These are phyloP conservation scores for Oreochromis tanganicae DNA, from an alignment of 2,113 vertebrate species.

Conservation along the genomic window DNA sequence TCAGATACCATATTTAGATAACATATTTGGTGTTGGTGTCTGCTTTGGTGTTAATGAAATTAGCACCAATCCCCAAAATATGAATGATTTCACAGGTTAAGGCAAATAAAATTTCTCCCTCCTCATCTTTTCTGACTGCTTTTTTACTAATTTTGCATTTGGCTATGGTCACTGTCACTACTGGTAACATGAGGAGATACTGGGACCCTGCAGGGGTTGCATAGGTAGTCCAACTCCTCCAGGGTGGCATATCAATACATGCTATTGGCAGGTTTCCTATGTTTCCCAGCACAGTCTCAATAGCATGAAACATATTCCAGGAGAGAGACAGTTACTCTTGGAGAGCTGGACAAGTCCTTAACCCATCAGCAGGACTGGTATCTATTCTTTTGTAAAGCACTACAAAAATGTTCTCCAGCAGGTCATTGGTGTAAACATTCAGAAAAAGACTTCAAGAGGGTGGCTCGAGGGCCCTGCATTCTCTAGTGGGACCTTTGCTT, in stretches of 20 bases:
- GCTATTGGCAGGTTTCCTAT: neutral
- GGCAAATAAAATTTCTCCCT: neutral
- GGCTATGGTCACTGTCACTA: neutral
- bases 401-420: neutral
- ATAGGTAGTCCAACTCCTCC: neutral
- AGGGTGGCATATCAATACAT: neutral
- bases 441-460: neutral
- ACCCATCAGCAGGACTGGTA: neutral
- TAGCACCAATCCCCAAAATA: neutral
- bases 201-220: neutral
- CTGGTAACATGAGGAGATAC: neutral
- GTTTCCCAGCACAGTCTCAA: neutral
- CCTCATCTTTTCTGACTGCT: neutral
- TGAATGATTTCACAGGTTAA: neutral
- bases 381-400: fast-evolving
- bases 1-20: neutral
- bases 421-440: neutral
- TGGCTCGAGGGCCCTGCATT: fast-evolving
- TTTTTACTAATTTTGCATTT: neutral
- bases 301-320: neutral
- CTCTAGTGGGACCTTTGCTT: neutral
- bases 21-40: neutral
- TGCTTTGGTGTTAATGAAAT: neutral
- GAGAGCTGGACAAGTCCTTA: neutral
- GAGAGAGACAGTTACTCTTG: neutral